These are phyloP conservation scores for Caenorhabditis briggsae DNA, from an alignment of 1,140 invertebrate species.

Conservation along the genomic window DNA sequence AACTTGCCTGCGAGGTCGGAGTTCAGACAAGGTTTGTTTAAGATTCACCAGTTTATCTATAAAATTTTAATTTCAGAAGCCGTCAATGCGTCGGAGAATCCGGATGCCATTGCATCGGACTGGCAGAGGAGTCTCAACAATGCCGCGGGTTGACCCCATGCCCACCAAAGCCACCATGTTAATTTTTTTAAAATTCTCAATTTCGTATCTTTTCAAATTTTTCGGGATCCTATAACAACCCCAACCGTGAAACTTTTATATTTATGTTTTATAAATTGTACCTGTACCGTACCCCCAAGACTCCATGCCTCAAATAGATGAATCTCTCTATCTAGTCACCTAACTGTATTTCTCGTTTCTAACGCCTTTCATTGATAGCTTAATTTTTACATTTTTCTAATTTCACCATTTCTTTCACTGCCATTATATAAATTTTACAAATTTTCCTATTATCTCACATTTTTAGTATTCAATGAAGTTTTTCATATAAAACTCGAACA, in stretches of 20 bases:
- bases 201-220: neutral
- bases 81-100: slow-evolving; percentile 67
- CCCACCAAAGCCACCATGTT: slow-evolving; percentile 57
- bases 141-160: slow-evolving; percentile 61
- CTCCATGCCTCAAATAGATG: slow-evolving; percentile 25
- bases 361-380: slow-evolving; percentile 36
- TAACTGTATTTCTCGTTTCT: slow-evolving; percentile 24
- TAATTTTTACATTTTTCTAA: neutral
- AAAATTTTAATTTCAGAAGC: slow-evolving; percentile 11
- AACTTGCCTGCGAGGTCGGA: slow-evolving; percentile 60
- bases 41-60: too few species aligned
- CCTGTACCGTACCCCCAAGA: neutral
- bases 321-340: slow-evolving; percentile 50
- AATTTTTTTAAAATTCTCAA: neutral
- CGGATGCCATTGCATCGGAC: slow-evolving; percentile 65
- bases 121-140: slow-evolving; percentile 61
- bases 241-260: neutral
- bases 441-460: neutral
- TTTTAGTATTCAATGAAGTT: neutral
- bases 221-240: too few species aligned
- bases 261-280: slow-evolving; percentile 10
- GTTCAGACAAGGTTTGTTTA: slow-evolving; percentile 54
- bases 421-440: neutral
- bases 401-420: neutral
- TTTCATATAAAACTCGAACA: neutral